Base-by-base conservation (phyloP, 1,140 invertebrate species). In the Drosophila pruinosa region DNA sequence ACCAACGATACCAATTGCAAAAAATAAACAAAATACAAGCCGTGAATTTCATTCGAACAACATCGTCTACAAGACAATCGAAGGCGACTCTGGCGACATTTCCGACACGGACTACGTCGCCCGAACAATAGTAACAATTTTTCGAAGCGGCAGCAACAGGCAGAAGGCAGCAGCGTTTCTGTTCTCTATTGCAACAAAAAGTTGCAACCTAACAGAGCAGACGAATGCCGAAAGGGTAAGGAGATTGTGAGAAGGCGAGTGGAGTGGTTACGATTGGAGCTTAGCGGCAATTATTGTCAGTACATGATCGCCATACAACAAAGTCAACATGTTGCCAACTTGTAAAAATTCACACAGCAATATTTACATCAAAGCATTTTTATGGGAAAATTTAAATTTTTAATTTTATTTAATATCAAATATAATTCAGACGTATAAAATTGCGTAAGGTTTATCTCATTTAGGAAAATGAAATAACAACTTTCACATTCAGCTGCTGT, bases 1-100 rank as follows among this genome's bases (percentile, higher is more conserved):
- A 34, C 26, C 54, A 48, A 54, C 59, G 19, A 22, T 38, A 19
- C 45, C 48, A 73, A 65, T 24, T 57, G 72, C 57, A 67, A 76
- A 86, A 86, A 86, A 86, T 82, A 74, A 88, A 88, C 82, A 88
- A 82, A 86, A 86, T 86, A 82, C 82, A 86, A 88, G 82, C 82
- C 82, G 82, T 88, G 82, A 86, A 86, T 86, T 86, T 86, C 78
- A 86, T 86, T 86, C 67, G 77, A 89, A 86, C 78, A 86, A 78
- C 86, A 67, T 70, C 86, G 74, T 81, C 86, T 85, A 89, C 86
- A 88, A 89, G 81, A 88, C 75, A 86, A 86, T 85, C 78, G 73
- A 78, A 78, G 85, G 71, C 81, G 71, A 86, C 81, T 86, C 73
- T 75, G 83, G 82, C 81, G 78, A 81, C 81, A 86, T 75, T 75